Evolutionary conservation across 2,113 vertebrate genomes (phyloP), one percentile per base, ranked within the genome.

Genomic region (Petromus typicus): DNA sequence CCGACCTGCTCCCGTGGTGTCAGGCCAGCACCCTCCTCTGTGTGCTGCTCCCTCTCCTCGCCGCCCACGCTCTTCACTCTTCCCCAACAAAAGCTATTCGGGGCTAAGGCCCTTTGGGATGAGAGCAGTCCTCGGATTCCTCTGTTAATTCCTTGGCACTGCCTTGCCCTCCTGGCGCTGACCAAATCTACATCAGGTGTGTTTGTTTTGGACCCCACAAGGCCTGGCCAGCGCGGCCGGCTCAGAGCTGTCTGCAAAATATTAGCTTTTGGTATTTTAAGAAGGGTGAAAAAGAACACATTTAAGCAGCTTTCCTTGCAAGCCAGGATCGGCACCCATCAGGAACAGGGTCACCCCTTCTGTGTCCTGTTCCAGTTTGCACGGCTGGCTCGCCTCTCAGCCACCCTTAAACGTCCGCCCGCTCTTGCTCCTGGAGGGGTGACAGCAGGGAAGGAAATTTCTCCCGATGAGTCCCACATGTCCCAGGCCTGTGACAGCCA

Each of bases 151-250:
- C 98, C 94, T 98, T 98, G 98, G 97, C 96, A 64, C 63, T 84
- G 95, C 75, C 95, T 96, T 97, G 97, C 97, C 96, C 97, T 97
- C 83, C 90, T 79, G 81, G 90, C 85, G 83, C 96, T 97, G 94
- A 98, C 98, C 97, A 97, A 97, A 96, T 97, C 94, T 93, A 92
- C 76, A 97, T 98, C 95, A 95, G 97, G 95, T 98, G 91, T 97
- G 71, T 98, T 98, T 98, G 96, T 95, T 97, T 98, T 98, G 98
- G 98, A 97, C 84, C 97, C 93, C 94, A 96, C 23, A 23, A 90
- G 61, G 94, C 96, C 6, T 0, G 96, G 96, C 96, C 97, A 93
- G 93, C 67, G 2, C 97, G 96, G 97, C 85, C 89, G 84, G 97
- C 92, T 81, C 12, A 61, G 93, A 88, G 89, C 86, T 81, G 18